phyloP scores from a whole-genome alignment of 2,113 vertebrate genomes.

The Probosciger aterrimus region DNA sequence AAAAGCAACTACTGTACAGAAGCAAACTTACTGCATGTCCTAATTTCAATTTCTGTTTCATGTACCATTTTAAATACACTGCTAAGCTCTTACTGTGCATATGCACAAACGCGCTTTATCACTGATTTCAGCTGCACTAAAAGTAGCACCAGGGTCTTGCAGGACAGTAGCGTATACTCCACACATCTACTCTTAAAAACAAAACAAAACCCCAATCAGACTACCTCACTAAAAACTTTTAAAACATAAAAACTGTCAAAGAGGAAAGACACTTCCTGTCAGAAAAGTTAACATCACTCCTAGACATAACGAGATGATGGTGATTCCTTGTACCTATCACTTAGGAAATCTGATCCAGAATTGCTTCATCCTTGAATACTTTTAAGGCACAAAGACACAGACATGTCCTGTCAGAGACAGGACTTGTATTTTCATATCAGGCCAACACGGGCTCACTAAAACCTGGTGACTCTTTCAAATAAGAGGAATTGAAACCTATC shows the following conservation, averaged over 20 bases:
- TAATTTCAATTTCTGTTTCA: not conserved
- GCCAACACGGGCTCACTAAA: not conserved
- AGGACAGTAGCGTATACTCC: not conserved
- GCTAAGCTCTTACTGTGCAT: not conserved
- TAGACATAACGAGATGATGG: not conserved
- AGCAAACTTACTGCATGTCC: not conserved
- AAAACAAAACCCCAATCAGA: not conserved
- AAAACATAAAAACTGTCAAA: not conserved
- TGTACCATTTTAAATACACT: not conserved
- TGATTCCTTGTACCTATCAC: not conserved
- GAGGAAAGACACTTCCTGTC: not conserved
- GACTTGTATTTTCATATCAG: not conserved
- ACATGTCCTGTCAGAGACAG: not conserved
- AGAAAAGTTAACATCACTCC: not conserved
- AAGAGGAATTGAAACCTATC: not conserved
- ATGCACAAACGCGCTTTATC: accelerated
- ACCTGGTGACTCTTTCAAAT: not conserved
- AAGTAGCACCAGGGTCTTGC: not conserved
- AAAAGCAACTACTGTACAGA: not conserved
- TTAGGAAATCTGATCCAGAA: not conserved
- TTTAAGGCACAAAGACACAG: not conserved
- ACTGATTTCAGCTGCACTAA: not conserved
- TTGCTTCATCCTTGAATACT: not conserved
- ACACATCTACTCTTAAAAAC: not conserved
- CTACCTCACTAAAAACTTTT: not conserved